Evolutionary conservation across 2,113 vertebrate genomes (phyloP).

Genomic region (Carollia perspicillata): DNA sequence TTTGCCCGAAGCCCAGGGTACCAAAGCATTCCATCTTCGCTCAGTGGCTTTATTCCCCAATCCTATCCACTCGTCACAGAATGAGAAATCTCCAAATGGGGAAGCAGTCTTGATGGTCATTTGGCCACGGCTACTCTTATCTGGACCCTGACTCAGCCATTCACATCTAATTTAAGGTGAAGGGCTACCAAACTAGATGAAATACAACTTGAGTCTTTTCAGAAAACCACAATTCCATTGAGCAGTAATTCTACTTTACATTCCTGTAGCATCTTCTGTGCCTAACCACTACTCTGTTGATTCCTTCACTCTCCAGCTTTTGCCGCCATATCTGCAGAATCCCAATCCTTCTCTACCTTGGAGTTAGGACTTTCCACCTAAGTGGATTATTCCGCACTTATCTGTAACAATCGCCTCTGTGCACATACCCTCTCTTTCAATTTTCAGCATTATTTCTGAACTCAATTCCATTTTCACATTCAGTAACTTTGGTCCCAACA

Average conservation of each 20-base stretch:
- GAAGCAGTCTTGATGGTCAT: background rate
- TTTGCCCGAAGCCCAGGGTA: background rate
- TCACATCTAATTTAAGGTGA: background rate
- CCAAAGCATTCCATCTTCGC: background rate
- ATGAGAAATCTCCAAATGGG: background rate
- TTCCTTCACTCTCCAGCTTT: background rate
- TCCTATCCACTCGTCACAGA: background rate
- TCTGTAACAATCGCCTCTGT: background rate
- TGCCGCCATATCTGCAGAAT: background rate
- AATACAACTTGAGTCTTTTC: background rate
- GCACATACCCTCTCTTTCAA: background rate
- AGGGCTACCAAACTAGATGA: background rate
- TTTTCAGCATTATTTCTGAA: background rate
- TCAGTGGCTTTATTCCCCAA: background rate
- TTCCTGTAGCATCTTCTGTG: background rate
- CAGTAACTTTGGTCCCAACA: background rate
- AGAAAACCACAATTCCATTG: background rate
- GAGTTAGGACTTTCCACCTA: background rate
- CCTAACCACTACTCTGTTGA: background rate
- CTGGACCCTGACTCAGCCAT: background rate
- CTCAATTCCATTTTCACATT: background rate
- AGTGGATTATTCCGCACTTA: background rate
- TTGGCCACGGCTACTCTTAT: background rate
- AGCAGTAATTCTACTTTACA: background rate
- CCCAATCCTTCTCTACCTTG: background rate